phyloP scores from a whole-genome alignment of 2,797 vertebrate species.

The Triplophysa bombifrons region DNA sequence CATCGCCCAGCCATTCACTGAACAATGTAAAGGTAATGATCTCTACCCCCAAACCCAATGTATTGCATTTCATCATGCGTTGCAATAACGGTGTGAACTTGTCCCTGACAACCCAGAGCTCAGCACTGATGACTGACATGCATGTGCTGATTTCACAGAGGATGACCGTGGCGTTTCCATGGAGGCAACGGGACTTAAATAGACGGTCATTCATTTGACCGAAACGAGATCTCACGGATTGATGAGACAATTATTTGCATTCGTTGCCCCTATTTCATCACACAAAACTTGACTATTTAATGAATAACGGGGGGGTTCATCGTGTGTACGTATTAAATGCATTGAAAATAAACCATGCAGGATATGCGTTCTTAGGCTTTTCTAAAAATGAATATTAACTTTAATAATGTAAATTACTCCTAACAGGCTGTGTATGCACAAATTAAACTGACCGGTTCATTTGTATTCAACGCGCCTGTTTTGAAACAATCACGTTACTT shows the following conservation, averaged over 20 bases:
- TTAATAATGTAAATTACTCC: background rate
- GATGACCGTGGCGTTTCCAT: constrained; percentile 56
- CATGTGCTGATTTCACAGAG: constrained; percentile 35
- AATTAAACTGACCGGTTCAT: constrained; percentile 6
- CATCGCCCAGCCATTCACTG: background rate
- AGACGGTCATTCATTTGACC: constrained; percentile 53
- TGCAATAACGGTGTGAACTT: background rate
- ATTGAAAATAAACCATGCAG: background rate
- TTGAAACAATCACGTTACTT: background rate
- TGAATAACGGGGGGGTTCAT: background rate
- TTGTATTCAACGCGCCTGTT: background rate
- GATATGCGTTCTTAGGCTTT: background rate
- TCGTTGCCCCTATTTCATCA: constrained; percentile 44
- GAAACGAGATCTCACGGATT: constrained; percentile 16
- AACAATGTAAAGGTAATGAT: background rate
- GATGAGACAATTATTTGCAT: constrained; percentile 57
- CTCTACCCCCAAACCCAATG: background rate
- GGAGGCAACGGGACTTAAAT: constrained; percentile 49
- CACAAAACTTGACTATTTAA: background rate
- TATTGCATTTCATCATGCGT: background rate
- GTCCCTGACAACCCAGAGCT: background rate
- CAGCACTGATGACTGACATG: background rate
- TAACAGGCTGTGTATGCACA: background rate
- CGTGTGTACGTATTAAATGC: background rate
- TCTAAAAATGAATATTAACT: constrained; percentile 11